These are phyloP conservation scores for Hypsopygia costalis DNA, from an alignment of 2,888 invertebrate species.

Conservation along the genomic window DNA sequence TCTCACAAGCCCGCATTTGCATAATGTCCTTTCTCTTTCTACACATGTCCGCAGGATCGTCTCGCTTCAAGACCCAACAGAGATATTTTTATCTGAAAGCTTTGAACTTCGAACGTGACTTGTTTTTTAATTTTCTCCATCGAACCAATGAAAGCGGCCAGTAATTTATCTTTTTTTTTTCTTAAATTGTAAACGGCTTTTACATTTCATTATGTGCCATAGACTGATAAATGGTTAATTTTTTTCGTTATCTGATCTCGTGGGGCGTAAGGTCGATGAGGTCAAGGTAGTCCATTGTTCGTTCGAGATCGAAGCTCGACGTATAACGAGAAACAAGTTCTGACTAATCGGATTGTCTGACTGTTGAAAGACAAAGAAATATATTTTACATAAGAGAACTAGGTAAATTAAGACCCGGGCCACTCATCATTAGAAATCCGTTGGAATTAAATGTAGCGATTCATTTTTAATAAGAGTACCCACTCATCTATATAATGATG, in stretches of 20 bases:
- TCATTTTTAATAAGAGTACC: too few species aligned
- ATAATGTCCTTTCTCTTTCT: conserved; percentile 38
- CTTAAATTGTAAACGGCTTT: conserved; percentile 14
- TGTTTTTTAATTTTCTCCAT: conserved; percentile 58
- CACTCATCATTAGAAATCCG: too few species aligned
- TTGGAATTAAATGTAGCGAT: too few species aligned
- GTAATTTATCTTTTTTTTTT: conserved; percentile 24
- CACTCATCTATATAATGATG: too few species aligned
- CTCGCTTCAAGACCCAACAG: conserved; percentile 75
- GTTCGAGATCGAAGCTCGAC: conserved; percentile 23
- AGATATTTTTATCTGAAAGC: conserved; percentile 75
- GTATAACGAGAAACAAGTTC: conserved; percentile 2
- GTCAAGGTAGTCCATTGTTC: conserved; percentile 33
- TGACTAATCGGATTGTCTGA: conserved; percentile 9
- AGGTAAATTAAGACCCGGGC: too few species aligned
- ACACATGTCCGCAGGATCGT: conserved; percentile 69
- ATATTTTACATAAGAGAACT: background rate
- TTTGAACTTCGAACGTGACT: conserved; percentile 58
- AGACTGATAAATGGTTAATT: conserved; percentile 7
- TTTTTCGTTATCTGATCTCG: conserved; percentile 23
- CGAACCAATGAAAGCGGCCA: conserved; percentile 45
- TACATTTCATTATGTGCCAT: conserved; percentile 3
- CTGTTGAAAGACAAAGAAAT: conserved; percentile 1
- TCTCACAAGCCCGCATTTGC: conserved; percentile 25
- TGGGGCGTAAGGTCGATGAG: conserved; percentile 20